phyloP scores from a whole-genome alignment of 2,113 vertebrate species.

The Chlorodrepanis virens region DNA sequence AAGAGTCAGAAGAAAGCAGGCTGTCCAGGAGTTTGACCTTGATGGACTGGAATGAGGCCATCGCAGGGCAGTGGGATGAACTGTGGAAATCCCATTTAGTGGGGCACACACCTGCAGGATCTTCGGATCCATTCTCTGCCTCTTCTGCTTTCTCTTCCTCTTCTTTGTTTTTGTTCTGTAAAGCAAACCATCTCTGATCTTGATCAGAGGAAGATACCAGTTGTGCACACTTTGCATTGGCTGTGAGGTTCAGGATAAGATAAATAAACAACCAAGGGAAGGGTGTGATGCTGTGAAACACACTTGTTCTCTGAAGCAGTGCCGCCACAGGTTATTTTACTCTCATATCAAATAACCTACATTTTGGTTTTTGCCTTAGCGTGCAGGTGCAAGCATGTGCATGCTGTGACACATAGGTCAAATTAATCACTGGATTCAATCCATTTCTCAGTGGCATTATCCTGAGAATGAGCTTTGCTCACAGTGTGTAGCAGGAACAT shows the following conservation, averaged over 20 bases:
- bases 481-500: background rate
- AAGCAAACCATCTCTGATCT: background rate
- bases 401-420: background rate
- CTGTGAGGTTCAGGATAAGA: background rate
- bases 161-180: background rate
- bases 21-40: background rate
- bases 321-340: background rate
- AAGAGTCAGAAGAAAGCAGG: background rate
- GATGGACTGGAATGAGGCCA: fast-evolving
- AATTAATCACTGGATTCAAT: background rate
- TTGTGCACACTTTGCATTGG: background rate
- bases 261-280: background rate
- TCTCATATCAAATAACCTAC: background rate
- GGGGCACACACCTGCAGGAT: background rate
- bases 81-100: background rate
- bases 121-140: background rate
- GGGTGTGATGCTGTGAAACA: background rate
- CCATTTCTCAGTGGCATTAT: background rate
- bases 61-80: background rate
- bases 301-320: background rate
- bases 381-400: background rate
- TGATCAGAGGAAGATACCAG: background rate
- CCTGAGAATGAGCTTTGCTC: background rate
- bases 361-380: background rate
- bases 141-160: background rate